These are phyloP conservation scores for Etheostoma spectabile DNA, from an alignment of 2,113 vertebrate species.

Conservation along the genomic window DNA sequence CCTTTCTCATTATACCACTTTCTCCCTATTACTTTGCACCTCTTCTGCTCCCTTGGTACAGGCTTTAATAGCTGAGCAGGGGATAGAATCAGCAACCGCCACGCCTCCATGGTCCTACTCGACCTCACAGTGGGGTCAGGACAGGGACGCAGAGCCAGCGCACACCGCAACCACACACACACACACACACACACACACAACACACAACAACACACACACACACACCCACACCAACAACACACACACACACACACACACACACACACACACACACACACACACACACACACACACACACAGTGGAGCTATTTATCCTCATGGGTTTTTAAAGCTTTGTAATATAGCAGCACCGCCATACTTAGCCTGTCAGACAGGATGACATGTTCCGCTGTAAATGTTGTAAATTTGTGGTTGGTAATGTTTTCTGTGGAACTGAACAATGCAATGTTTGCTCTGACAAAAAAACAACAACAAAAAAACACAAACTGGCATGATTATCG, in stretches of 20 bases:
- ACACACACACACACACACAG: too few relatives aligned
- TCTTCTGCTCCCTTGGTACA: constrained; percentile 26
- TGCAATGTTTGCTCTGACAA: not conserved
- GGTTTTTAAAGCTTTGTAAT: not conserved
- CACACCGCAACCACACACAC: not conserved
- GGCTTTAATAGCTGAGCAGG: constrained; percentile 66
- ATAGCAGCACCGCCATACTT: not conserved
- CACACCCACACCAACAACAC: too few relatives aligned
- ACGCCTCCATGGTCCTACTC: constrained; percentile 36
- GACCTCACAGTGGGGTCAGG: constrained; percentile 59
- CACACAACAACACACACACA: not conserved
- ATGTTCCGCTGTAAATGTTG: not conserved
- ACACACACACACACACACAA: not conserved
- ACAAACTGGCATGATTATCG: not conserved
- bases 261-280: too few relatives aligned
- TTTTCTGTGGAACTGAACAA: not conserved
- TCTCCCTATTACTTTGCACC: constrained; percentile 33
- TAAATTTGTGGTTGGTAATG: too few relatives aligned
- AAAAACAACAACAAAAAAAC: not conserved
- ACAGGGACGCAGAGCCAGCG: not conserved
- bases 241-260: too few relatives aligned
- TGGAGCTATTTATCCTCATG: not conserved
- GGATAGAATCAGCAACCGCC: constrained; percentile 49
- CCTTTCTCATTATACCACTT: constrained; percentile 49
- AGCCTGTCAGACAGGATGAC: not conserved